A percentile compares a stretch with the other conserved stretches of the same genome.
phyloP scores from a whole-genome alignment of 53 echinoderm and acorn worm species.

The Mesocentrotus franciscanus region DNA sequence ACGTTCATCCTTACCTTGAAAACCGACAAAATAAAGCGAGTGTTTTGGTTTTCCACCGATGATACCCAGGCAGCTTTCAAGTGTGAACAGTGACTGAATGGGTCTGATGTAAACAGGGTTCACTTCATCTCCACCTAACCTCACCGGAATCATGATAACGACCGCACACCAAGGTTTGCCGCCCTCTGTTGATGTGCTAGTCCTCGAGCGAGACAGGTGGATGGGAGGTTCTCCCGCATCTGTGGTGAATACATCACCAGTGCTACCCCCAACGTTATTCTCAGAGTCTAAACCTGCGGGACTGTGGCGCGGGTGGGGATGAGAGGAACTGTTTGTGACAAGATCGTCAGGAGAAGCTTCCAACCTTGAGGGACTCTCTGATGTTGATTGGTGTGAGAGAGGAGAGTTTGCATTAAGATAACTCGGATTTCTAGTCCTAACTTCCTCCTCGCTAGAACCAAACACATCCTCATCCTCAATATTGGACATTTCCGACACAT shows the following conservation, averaged over 20 bases:
- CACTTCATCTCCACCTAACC: slow-evolving; percentile 96
- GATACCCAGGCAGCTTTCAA: slow-evolving; percentile 95
- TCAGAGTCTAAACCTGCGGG: background rate
- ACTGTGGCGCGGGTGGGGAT: background rate
- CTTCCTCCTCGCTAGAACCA: slow-evolving; percentile 31
- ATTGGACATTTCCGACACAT: background rate
- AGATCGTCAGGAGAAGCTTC: background rate
- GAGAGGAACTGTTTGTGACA: background rate
- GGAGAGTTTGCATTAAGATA: background rate
- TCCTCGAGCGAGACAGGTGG: background rate
- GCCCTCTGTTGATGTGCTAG: slow-evolving; percentile 48
- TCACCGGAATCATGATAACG: slow-evolving; percentile 88
- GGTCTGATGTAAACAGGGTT: slow-evolving; percentile 91
- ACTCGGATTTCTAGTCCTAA: slow-evolving; percentile 18
- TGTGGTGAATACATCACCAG: background rate
- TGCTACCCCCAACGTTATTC: background rate
- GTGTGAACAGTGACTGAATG: slow-evolving; percentile 88
- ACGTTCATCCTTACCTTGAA: slow-evolving; percentile 80
- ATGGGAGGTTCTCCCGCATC: background rate
- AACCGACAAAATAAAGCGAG: slow-evolving; percentile 96
- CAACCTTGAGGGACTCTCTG: background rate
- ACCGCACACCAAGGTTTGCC: slow-evolving; percentile 83
- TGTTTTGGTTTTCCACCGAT: slow-evolving; percentile 99
- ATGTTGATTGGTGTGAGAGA: background rate
- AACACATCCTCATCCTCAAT: slow-evolving; percentile 56